A percentile compares a stretch with the other conserved stretches of the same genome.
These are phyloP conservation scores for Anguilla rostrata DNA, from an alignment of 2,113 vertebrate genomes.

Conservation along the genomic window DNA sequence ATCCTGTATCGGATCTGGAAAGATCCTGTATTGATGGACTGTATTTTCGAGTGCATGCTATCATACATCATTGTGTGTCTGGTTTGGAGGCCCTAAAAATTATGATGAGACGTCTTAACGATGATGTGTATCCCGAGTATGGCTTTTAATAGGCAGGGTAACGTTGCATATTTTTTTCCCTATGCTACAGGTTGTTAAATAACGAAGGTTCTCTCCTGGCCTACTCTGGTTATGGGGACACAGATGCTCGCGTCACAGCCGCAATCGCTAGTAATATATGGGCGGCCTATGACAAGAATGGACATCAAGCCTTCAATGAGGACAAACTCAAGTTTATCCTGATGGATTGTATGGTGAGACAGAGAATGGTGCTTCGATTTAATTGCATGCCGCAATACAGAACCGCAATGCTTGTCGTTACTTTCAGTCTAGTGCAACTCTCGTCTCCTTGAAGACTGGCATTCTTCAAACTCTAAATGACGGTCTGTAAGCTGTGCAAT, in stretches of 20 bases:
- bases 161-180: not conserved
- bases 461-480: not conserved
- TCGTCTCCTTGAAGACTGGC: not conserved
- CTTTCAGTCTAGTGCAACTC: too few relatives aligned
- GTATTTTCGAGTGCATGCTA: too few relatives aligned
- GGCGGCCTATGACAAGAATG: conserved; percentile 96
- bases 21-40: too few relatives aligned
- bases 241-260: conserved; percentile 90
- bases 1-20: too few relatives aligned
- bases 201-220: conserved; percentile 95
- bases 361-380: not conserved
- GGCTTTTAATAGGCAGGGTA: not conserved
- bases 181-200: conserved; percentile 73
- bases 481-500: too few relatives aligned
- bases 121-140: not conserved
- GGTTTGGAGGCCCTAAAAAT: too few relatives aligned
- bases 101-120: too few relatives aligned
- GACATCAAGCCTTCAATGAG: conserved; percentile 95
- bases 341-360: conserved; percentile 95
- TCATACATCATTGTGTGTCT: too few relatives aligned
- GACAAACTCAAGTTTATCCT: conserved; percentile 96
- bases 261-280: conserved; percentile 99
- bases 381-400: too few relatives aligned
- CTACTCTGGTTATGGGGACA: conserved; percentile 97
- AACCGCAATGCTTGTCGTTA: too few relatives aligned